phyloP scores from a whole-genome alignment of 2,888 invertebrate species.

The Ochropleura plecta region DNA sequence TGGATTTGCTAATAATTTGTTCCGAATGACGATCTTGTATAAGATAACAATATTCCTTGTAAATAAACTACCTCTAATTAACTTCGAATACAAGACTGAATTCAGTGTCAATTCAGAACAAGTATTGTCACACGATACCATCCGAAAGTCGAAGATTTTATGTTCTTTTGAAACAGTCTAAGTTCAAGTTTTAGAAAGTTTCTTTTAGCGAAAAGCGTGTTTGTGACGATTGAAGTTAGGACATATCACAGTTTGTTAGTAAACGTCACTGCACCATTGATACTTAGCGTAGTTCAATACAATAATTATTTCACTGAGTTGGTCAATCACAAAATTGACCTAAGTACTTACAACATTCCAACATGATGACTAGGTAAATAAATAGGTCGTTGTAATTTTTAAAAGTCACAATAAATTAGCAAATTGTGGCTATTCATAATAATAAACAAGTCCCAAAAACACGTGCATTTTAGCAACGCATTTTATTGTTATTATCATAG shows the following conservation, averaged over 20 bases:
- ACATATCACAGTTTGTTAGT: constrained; percentile 66
- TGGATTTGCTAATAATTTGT: constrained; percentile 37
- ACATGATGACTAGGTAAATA: constrained; percentile 12
- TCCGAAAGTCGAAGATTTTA: constrained; percentile 62
- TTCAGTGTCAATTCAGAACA: constrained; percentile 89
- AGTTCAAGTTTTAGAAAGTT: constrained; percentile 34
- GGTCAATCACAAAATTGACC: constrained; percentile 4
- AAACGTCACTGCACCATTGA: constrained; percentile 49
- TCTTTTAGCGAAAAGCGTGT: constrained; percentile 39
- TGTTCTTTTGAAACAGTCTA: constrained; percentile 49
- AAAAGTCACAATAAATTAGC: constrained; percentile 25
- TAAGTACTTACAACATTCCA: constrained; percentile 17
- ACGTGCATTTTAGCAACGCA: constrained; percentile 31
- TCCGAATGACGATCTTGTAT: constrained; percentile 46
- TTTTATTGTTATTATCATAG: constrained; percentile 46
- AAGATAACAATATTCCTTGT: constrained; percentile 74
- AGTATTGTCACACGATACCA: constrained; percentile 67
- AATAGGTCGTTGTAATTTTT: constrained; percentile 24
- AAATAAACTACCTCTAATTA: constrained; percentile 86
- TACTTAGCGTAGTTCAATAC: constrained; percentile 43
- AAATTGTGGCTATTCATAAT: constrained; percentile 25
- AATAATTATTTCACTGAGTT: constrained; percentile 12
- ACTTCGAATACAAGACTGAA: constrained; percentile 89
- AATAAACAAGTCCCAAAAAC: constrained; percentile 24
- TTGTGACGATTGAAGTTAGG: constrained; percentile 57